Conservation (phyloP, 2,113 vertebrate genomes). For the Lycocorax pyrrhopterus region DNA sequence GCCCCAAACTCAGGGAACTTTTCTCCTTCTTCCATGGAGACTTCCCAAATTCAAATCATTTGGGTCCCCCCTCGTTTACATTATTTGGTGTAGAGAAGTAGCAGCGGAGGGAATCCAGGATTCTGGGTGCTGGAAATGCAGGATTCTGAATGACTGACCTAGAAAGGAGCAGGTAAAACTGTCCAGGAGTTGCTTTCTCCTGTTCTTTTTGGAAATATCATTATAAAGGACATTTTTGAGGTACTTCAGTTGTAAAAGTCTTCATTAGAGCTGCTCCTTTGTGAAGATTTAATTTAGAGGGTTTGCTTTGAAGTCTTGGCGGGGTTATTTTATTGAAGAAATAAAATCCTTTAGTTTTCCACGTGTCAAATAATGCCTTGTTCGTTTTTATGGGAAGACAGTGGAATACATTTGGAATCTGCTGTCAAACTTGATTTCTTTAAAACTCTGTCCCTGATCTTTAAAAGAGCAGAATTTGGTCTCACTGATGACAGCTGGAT, state of each 20-base stretch:
- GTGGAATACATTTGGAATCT: neutral
- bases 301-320: neutral
- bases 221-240: neutral
- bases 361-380: neutral
- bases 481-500: neutral
- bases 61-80: fast-evolving
- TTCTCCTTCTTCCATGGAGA: neutral
- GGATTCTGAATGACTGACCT: neutral
- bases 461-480: neutral
- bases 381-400: neutral
- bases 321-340: neutral
- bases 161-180: neutral
- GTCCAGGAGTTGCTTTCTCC: neutral
- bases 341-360: neutral
- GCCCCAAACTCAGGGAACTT: neutral
- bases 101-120: neutral
- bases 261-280: neutral
- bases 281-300: neutral
- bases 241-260: neutral
- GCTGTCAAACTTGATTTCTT: neutral
- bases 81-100: neutral
- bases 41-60: neutral
- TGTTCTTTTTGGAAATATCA: neutral
- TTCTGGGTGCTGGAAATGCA: neutral
- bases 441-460: neutral